A percentile compares a stretch with the other conserved stretches of the same genome.
phyloP scores from a whole-genome alignment of 2,113 vertebrate species.

The Thymallus thymallus region DNA sequence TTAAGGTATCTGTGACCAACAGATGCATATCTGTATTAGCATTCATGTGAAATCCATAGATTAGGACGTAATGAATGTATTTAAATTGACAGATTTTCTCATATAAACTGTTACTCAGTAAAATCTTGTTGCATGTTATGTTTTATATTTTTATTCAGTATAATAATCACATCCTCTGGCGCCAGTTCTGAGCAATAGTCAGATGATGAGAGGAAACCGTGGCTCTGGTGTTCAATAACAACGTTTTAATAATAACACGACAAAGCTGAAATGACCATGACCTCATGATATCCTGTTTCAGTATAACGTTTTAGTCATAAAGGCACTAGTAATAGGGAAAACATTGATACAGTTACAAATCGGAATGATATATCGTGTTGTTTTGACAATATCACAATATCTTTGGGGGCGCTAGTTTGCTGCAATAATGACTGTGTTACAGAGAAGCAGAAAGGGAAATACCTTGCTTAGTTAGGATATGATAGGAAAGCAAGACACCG shows the following conservation, averaged over 20 bases:
- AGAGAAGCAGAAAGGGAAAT: neutral
- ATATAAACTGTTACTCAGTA: too few relatives aligned
- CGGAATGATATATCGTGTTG: neutral
- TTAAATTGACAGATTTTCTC: too few relatives aligned
- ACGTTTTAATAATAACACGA: neutral
- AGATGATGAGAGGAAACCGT: slow-evolving; percentile 4
- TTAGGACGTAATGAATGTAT: too few relatives aligned
- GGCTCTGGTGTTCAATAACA: neutral
- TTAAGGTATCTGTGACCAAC: too few relatives aligned
- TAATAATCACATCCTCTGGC: neutral
- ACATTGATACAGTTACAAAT: too few relatives aligned
- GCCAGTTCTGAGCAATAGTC: neutral
- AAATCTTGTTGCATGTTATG: too few relatives aligned
- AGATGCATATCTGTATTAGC: too few relatives aligned
- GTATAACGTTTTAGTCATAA: neutral
- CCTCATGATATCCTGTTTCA: neutral
- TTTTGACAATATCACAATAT: neutral
- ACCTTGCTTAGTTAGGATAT: neutral
- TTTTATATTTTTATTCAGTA: too few relatives aligned
- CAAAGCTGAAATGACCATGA: neutral
- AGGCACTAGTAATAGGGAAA: too few relatives aligned
- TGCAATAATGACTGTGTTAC: neutral
- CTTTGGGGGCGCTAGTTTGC: too few relatives aligned
- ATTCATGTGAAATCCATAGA: too few relatives aligned
- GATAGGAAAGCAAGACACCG: neutral